Conservation (phyloP, 2,888 invertebrate species). For the Ectemnius continuus region DNA sequence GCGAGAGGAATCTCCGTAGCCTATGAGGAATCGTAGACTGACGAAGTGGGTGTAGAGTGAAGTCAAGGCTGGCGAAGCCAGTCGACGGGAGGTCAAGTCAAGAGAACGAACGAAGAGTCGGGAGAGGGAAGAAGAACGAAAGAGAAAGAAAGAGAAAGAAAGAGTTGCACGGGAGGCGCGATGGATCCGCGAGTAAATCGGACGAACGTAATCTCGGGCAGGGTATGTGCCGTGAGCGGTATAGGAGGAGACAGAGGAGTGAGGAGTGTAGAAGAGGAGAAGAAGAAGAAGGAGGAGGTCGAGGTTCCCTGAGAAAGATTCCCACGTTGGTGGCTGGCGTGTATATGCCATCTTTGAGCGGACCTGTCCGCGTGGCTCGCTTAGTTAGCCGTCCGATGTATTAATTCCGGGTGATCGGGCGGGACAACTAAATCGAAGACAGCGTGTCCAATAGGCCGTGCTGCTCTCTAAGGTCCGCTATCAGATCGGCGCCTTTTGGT, state of each 20-base stretch:
- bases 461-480: constrained; percentile 56
- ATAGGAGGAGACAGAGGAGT: constrained; percentile 15
- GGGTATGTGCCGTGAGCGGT: constrained; percentile 18
- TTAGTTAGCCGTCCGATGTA: constrained; percentile 58
- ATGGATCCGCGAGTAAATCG: constrained; percentile 32
- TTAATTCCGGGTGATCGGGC: constrained; percentile 71
- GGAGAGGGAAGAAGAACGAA: too few species aligned
- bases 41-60: too few species aligned
- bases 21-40: too few species aligned
- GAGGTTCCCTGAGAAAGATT: constrained; percentile 11
- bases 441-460: constrained; percentile 68
- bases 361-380: constrained; percentile 49
- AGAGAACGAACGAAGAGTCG: neutral
- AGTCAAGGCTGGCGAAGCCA: neutral
- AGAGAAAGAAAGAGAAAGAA: neutral
- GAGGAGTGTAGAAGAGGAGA: constrained; percentile 7
- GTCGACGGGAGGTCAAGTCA: neutral
- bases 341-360: constrained; percentile 13
- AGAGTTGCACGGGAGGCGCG: neutral
- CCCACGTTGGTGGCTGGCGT: constrained; percentile 8
- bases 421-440: constrained; percentile 72
- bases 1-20: neutral
- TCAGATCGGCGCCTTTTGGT: constrained; percentile 71
- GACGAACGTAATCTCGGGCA: constrained; percentile 28
- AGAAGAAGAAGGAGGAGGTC: too few species aligned